A percentile compares a stretch with the other conserved stretches of the same genome.
phyloP scores from a whole-genome alignment of 2,797 vertebrate species.

The Danio kyathit region DNA sequence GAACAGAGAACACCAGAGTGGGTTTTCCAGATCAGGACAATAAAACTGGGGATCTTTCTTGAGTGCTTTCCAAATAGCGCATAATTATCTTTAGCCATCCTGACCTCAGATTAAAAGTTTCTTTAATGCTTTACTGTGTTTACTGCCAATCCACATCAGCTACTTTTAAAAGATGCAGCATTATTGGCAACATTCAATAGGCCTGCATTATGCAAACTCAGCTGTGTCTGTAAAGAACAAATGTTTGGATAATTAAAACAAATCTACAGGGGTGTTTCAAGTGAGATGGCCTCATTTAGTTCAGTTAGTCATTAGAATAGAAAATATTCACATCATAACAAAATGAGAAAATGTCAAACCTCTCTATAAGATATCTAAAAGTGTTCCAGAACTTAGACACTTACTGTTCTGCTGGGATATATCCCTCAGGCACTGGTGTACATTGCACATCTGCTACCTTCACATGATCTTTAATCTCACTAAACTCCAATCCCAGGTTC shows the following conservation, averaged over 20 bases:
- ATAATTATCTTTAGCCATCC: slow-evolving; percentile 53
- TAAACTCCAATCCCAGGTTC: slow-evolving; percentile 95
- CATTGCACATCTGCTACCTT: slow-evolving; percentile 96
- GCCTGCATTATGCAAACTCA: slow-evolving; percentile 4
- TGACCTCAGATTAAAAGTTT: slow-evolving; percentile 58
- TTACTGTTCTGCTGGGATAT: slow-evolving; percentile 98
- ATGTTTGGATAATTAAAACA: slow-evolving; percentile 2
- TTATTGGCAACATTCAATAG: slow-evolving; percentile 41
- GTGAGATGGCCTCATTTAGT: not conserved
- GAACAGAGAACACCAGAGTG: slow-evolving; percentile 47
- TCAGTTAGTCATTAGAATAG: slow-evolving; percentile 8
- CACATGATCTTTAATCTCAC: slow-evolving; percentile 90
- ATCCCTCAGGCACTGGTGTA: slow-evolving; percentile 91
- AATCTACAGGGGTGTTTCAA: not conserved
- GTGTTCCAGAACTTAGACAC: slow-evolving; percentile 65
- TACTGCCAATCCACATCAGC: slow-evolving; percentile 44
- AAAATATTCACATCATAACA: not conserved
- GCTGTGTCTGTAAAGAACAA: not conserved
- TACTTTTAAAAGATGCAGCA: slow-evolving; percentile 28
- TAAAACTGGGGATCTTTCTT: slow-evolving; percentile 51
- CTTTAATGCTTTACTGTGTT: slow-evolving; percentile 47
- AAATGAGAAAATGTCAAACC: not conserved
- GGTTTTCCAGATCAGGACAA: slow-evolving; percentile 48
- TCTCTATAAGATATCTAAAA: not conserved
- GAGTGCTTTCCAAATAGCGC: slow-evolving; percentile 56